phyloP scores from a whole-genome alignment of 2,888 invertebrate genomes.

The Gryllus longicercus region DNA sequence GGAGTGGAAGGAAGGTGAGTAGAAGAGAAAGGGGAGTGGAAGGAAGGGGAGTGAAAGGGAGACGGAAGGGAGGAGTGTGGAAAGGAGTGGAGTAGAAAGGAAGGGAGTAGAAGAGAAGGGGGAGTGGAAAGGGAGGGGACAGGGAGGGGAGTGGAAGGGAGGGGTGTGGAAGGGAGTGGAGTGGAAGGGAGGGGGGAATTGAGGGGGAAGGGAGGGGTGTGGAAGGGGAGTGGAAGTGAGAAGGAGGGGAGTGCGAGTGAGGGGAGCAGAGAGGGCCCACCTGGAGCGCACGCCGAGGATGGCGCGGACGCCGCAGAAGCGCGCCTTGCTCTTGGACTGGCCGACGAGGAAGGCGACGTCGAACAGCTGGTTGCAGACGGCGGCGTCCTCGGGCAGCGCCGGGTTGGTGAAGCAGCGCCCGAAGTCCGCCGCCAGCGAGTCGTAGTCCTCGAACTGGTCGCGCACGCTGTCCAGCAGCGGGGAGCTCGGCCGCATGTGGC shows the following conservation, averaged over 20 bases:
- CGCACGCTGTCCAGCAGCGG: conserved; percentile 87
- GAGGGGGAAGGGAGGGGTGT: too few species aligned
- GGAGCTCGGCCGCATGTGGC: conserved; percentile 90
- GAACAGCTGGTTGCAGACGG: conserved; percentile 77
- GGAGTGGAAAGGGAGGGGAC: too few species aligned
- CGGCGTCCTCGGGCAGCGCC: conserved; percentile 62
- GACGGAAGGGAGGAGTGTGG: too few species aligned
- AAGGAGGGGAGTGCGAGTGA: background rate
- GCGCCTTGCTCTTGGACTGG: conserved; percentile 86
- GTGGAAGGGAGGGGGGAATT: too few species aligned
- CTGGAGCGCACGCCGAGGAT: conserved; percentile 87
- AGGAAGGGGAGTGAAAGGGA: too few species aligned
- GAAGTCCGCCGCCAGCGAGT: conserved; percentile 89
- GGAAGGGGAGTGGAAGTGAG: background rate
- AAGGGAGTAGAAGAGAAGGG: too few species aligned
- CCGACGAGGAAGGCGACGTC: conserved; percentile 89
- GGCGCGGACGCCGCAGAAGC: conserved; percentile 85
- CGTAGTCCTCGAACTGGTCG: conserved; percentile 92
- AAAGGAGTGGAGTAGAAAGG: too few species aligned
- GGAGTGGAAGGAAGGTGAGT: too few species aligned
- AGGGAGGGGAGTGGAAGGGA: too few species aligned
- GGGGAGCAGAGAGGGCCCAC: conserved; percentile 51
- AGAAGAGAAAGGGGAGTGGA: too few species aligned
- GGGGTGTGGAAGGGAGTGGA: too few species aligned
- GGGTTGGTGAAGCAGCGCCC: conserved; percentile 82